Evolutionary conservation across 2,113 vertebrate species (phyloP).

Genomic region (Ascaphus truei): DNA sequence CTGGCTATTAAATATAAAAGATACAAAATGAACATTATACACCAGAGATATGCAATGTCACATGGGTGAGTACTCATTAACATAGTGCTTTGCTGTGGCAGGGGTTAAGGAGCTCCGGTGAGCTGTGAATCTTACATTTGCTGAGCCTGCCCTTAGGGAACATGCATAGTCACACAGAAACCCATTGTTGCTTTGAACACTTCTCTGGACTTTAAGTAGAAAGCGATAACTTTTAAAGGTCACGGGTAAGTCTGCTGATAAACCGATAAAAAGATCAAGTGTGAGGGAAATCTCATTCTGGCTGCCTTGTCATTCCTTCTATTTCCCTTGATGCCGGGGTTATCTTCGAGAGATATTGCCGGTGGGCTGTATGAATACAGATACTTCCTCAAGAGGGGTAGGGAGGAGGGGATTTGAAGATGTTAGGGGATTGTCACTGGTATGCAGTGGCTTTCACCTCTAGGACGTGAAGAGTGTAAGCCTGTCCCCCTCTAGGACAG

Average conservation of each 20-base stretch:
- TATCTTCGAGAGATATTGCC: conserved; percentile 24
- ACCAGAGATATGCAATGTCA: too few species aligned
- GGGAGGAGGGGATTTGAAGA: neutral
- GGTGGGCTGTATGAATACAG: conserved; percentile 16
- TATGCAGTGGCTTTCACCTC: neutral
- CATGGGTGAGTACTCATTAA: too few species aligned
- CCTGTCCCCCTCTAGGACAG: too few species aligned
- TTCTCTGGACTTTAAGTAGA: conserved; percentile 20
- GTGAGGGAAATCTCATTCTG: conserved; percentile 28
- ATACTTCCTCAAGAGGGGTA: conserved; percentile 8
- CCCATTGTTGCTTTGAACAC: conserved; percentile 30
- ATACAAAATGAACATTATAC: too few species aligned
- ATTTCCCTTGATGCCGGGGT: conserved; percentile 33
- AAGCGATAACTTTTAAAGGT: conserved; percentile 36
- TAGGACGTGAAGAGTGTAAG: too few species aligned
- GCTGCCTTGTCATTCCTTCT: conserved; percentile 31
- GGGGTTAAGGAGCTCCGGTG: neutral
- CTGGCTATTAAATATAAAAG: too few species aligned
- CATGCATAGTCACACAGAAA: conserved; percentile 8
- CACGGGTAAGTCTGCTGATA: conserved; percentile 27
- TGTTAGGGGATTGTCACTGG: neutral
- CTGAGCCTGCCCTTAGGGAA: neutral
- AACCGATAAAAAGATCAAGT: conserved; percentile 37
- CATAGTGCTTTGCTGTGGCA: too few species aligned
- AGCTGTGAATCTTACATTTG: neutral